Evolutionary conservation across 2,113 vertebrate genomes (phyloP).

Genomic region (Hepsetus odoe): DNA sequence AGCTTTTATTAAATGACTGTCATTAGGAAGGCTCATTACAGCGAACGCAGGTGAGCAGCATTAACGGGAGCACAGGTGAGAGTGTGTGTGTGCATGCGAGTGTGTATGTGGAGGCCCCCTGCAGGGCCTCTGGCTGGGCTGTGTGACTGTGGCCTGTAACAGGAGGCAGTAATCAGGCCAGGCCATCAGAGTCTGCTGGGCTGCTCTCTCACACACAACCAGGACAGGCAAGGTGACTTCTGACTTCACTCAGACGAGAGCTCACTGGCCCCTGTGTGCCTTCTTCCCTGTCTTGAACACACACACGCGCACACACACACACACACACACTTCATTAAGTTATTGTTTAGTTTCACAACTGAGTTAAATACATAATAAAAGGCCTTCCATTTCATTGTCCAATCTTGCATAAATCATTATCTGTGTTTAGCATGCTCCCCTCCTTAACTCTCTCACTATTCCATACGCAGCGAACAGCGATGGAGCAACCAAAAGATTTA

Average conservation of each 20-base stretch:
- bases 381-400: too few species aligned
- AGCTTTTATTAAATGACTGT: constrained; percentile 72
- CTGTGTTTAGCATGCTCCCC: too few species aligned
- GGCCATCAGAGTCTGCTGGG: constrained; percentile 54
- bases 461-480: too few species aligned
- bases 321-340: too few species aligned
- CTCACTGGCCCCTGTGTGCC: constrained; percentile 45
- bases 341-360: too few species aligned
- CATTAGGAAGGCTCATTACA: constrained; percentile 67
- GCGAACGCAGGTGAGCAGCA: constrained; percentile 66
- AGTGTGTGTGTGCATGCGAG: constrained; percentile 22
- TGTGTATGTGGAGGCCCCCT: constrained; percentile 55
- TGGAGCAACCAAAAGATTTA: too few species aligned
- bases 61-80: constrained; percentile 68
- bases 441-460: too few species aligned
- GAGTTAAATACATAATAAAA: too few species aligned
- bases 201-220: constrained; percentile 58
- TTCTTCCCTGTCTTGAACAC: constrained; percentile 34
- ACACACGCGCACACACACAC: constrained; percentile 52
- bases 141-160: constrained; percentile 49
- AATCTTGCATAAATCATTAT: too few species aligned
- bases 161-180: constrained; percentile 63
- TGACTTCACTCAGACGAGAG: constrained; percentile 51
- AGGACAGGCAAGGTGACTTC: constrained; percentile 62
- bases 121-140: constrained; percentile 52